A percentile compares a stretch with the other conserved stretches of the same genome.
Evolutionary conservation across 2,113 vertebrate genomes (phyloP).

Genomic region (Ardeotis arabs): DNA sequence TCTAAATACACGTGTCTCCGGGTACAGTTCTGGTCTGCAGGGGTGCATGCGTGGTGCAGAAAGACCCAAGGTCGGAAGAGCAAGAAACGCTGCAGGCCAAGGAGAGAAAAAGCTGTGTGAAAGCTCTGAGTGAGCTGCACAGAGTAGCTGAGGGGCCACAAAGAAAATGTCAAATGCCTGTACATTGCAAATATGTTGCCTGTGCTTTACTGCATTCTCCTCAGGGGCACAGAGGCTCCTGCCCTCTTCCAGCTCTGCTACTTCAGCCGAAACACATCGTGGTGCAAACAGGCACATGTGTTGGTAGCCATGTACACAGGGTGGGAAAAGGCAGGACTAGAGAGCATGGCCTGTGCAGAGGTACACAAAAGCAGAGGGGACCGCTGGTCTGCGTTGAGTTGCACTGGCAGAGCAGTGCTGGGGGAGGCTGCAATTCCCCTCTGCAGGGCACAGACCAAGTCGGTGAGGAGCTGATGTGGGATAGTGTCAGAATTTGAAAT

Average conservation of each 20-base stretch:
- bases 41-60: accelerated
- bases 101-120: background rate
- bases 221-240: background rate
- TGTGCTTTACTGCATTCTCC: background rate
- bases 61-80: background rate
- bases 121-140: background rate
- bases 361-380: background rate
- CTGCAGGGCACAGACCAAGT: accelerated
- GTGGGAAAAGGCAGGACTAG: background rate
- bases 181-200: accelerated
- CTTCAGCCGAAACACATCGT: background rate
- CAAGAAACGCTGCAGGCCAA: background rate
- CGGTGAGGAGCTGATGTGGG: background rate
- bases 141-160: background rate
- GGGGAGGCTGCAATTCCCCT: background rate
- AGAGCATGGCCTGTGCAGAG: background rate
- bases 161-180: background rate
- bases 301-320: accelerated
- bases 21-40: background rate
- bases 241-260: background rate
- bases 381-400: accelerated
- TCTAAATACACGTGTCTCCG: background rate
- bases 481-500: background rate
- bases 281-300: background rate
- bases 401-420: background rate